These are phyloP conservation scores for Phlogophora meticulosa DNA, from an alignment of 2,888 invertebrate species.

Conservation along the genomic window DNA sequence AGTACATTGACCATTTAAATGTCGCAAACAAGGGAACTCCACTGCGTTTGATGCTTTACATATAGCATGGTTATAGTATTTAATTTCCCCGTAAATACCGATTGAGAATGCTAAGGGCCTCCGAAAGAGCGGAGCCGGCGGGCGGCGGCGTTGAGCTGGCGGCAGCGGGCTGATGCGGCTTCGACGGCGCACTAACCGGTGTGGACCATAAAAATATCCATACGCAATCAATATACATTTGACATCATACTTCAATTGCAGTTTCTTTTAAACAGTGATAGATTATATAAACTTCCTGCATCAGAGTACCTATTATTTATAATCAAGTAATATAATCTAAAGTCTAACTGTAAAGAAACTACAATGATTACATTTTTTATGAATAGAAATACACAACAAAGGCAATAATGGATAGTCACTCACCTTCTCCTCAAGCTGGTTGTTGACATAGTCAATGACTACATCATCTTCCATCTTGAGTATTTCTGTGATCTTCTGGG, in stretches of 20 bases:
- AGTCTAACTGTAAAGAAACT: conserved; percentile 83
- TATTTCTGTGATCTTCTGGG: conserved; percentile 98
- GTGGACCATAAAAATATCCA: conserved; percentile 91
- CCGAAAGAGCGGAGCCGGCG: conserved; percentile 86
- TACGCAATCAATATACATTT: conserved; percentile 91
- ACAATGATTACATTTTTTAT: conserved; percentile 89
- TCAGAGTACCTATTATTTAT: conserved; percentile 22
- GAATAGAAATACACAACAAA: conserved; percentile 71
- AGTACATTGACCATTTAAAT: conserved; percentile 65
- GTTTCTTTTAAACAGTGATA: conserved; percentile 80
- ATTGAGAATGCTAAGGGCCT: conserved; percentile 90
- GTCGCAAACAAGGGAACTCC: conserved; percentile 77
- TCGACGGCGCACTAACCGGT: conserved; percentile 89
- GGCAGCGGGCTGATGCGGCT: conserved; percentile 81
- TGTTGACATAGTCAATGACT: conserved; percentile 99
- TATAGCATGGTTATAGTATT: conserved; percentile 88
- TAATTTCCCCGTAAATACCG: conserved; percentile 91
- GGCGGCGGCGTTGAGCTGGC: conserved; percentile 82
- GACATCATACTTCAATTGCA: conserved; percentile 87
- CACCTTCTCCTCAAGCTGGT: conserved; percentile 99
- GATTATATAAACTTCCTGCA: conserved; percentile 53
- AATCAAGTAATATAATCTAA: conserved; percentile 54
- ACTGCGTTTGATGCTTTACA: conserved; percentile 79
- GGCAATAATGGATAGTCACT: conserved; percentile 70
- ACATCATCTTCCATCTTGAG: conserved; percentile 99